Base-by-base conservation (phyloP, 2,888 invertebrate genomes). In the Buathra laborator region DNA sequence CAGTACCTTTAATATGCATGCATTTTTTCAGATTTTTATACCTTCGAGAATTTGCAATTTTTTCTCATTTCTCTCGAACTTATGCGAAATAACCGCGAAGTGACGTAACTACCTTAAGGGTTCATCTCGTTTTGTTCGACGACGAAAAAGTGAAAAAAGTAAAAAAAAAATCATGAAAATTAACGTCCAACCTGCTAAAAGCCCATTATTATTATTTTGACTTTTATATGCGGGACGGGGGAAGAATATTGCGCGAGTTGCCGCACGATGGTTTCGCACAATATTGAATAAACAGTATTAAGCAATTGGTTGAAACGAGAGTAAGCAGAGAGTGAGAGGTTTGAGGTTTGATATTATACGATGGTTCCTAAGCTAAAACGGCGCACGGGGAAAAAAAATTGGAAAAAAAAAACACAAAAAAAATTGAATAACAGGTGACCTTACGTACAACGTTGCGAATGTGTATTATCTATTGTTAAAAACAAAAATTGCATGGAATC, bases 281-380 rank as follows among this genome's bases (percentile, higher is more conserved):
- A 85, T 71, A 75, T 37, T 86, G 64, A 85, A 81, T 81, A 74
- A 85, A 83, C 86, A 86, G 86, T 86, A 86, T 86, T 86, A 86
- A 86, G 64, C 56, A 81, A 85, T 81, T 85, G 81, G 80, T 56
- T 88, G 85, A 67, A 86, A 85, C 86, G 44, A 81, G 83, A 79
- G 81, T 19, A 32, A 53, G 59, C 51, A 67, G 64, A 82, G 72
- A 77, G 75, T 14, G 46, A 83, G 83, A 83, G 37, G 78, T 70
- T 75, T 70, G 82, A 79, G 82, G 82, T 82, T 82, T 85, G 81
- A 85, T 85, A 83, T 86, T 85, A 85, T 81, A 85, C 19, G 83
- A 86, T 81, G 82, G 86, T 86, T 86, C 85, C 86, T 86, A 86
- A 74, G 84, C 75, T 74, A 81, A 5, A 75, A 85, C 51, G 74